Conservation (phyloP, 2,888 invertebrate genomes). For the Drosophila koepferae region DNA sequence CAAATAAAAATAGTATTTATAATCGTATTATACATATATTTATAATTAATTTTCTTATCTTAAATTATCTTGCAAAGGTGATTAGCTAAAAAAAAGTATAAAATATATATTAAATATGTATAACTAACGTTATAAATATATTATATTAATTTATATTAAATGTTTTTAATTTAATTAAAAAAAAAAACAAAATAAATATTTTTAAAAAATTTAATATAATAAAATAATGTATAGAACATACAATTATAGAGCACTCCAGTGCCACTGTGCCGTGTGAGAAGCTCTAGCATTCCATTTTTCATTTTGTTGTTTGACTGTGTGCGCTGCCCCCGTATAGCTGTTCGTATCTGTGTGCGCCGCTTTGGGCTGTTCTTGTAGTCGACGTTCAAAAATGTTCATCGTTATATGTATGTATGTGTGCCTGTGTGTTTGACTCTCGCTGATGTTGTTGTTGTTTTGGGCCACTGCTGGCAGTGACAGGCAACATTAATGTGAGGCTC, state of each 20-base stretch:
- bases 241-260: conserved; percentile 1
- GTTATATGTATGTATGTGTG: conserved; percentile 24
- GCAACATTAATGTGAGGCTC: conserved; percentile 44
- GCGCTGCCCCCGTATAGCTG: conserved; percentile 12
- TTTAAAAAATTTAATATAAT: not conserved
- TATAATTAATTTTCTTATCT: not conserved
- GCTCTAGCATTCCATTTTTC: conserved; percentile 72
- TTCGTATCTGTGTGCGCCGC: conserved; percentile 41
- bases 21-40: not conserved
- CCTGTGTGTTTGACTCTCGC: conserved; percentile 26
- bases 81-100: no score
- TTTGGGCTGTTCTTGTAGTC: conserved; percentile 59
- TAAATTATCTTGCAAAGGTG: no score
- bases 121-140: no score
- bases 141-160: no score
- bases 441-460: conserved; percentile 35
- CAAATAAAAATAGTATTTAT: no score
- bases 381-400: conserved; percentile 44
- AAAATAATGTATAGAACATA: not conserved
- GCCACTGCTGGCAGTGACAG: conserved; percentile 53
- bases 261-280: conserved; percentile 60
- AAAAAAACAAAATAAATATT: not conserved
- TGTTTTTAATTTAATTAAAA: not conserved
- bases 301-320: conserved; percentile 63
- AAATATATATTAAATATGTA: no score